A percentile compares a stretch with the other conserved stretches of the same genome.
phyloP scores from a whole-genome alignment of 2,888 invertebrate species.

The Acronicta psi region DNA sequence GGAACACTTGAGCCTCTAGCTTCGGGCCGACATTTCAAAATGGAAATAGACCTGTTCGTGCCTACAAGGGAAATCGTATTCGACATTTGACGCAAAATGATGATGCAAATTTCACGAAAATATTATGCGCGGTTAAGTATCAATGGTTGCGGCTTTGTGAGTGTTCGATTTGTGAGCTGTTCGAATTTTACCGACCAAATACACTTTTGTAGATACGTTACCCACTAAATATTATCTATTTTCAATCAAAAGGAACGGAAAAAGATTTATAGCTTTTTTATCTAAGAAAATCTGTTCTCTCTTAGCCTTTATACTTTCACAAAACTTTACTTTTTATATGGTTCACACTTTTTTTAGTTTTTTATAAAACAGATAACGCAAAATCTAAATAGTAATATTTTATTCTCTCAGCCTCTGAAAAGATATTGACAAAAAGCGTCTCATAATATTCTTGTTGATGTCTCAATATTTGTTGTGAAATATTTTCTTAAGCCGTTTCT shows the following conservation, averaged over 20 bases:
- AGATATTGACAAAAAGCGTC: background rate
- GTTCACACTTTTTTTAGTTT: background rate
- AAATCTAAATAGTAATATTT: background rate
- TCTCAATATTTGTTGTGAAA: conserved; percentile 29
- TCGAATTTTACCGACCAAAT: conserved; percentile 37
- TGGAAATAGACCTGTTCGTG: conserved; percentile 81
- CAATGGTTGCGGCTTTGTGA: conserved; percentile 65
- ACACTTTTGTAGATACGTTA: conserved; percentile 36
- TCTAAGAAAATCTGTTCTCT: conserved; percentile 38
- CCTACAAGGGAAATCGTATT: conserved; percentile 80
- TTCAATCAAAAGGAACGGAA: conserved; percentile 42
- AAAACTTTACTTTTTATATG: conserved; percentile 12
- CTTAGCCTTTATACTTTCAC: conserved; percentile 34
- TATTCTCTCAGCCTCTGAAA: background rate
- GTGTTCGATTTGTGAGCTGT: conserved; percentile 56
- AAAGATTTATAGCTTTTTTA: conserved; percentile 50
- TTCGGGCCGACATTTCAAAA: conserved; percentile 81
- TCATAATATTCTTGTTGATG: conserved; percentile 12
- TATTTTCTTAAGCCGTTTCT: conserved; percentile 30
- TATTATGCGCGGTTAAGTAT: conserved; percentile 72
- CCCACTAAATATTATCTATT: conserved; percentile 48
- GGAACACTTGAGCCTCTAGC: conserved; percentile 80
- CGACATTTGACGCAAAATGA: conserved; percentile 81
- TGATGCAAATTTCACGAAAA: conserved; percentile 78
- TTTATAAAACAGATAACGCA: background rate